phyloP scores from a whole-genome alignment of 2,113 vertebrate genomes.

The Zonotrichia leucophrys region DNA sequence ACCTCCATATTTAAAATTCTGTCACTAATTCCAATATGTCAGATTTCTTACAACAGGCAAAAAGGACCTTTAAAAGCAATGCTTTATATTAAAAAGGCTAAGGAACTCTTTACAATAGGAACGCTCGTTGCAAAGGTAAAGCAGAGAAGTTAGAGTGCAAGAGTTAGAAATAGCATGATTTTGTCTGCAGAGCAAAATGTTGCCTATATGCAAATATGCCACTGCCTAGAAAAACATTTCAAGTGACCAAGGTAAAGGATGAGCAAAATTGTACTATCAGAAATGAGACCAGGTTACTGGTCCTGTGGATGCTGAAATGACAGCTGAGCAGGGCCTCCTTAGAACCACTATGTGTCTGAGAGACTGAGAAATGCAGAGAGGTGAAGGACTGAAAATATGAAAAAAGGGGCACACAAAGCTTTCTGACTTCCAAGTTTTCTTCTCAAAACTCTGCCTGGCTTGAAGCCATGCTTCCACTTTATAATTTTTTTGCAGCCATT shows the following conservation, averaged over 20 bases:
- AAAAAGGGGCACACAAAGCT: background rate
- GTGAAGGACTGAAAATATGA: background rate
- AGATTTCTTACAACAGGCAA: background rate
- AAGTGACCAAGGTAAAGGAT: background rate
- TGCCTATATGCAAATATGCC: background rate
- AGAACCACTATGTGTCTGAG: background rate
- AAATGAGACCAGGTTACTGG: background rate
- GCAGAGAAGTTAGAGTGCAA: background rate
- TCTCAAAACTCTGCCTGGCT: background rate
- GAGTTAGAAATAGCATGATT: background rate
- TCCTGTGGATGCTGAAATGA: background rate
- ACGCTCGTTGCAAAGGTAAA: background rate
- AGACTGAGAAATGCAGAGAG: background rate
- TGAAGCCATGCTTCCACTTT: background rate
- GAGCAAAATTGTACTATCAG: background rate
- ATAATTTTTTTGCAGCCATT: background rate
- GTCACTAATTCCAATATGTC: background rate
- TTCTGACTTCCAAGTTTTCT: background rate
- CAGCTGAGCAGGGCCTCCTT: rapidly evolving
- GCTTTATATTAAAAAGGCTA: background rate
- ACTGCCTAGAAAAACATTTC: background rate
- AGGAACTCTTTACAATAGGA: background rate
- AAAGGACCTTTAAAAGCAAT: background rate
- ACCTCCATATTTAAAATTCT: background rate
- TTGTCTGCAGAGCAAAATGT: background rate